phyloP scores from a whole-genome alignment of 2,797 vertebrate genomes.

The Amphiprion clarkii region DNA sequence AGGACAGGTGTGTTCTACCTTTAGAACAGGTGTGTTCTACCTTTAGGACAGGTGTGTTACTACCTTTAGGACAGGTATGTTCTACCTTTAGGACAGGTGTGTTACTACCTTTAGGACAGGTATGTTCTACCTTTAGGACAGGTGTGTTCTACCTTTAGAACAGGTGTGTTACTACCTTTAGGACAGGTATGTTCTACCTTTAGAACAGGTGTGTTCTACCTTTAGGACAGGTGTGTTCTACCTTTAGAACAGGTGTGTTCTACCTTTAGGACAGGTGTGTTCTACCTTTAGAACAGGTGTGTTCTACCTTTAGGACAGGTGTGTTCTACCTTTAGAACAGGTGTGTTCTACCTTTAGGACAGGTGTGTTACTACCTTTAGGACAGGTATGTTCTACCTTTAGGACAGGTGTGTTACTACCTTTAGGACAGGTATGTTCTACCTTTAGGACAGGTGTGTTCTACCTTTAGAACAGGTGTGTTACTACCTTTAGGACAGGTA shows the following conservation, averaged over 20 bases:
- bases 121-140: constrained; percentile 86
- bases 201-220: constrained; percentile 82
- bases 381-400: constrained; percentile 77
- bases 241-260: constrained; percentile 90
- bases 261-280: background rate
- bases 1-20: too few species aligned
- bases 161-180: constrained; percentile 69
- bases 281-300: background rate
- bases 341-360: too few species aligned
- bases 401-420: background rate
- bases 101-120: too few species aligned
- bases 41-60: constrained; percentile 86
- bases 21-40: constrained; percentile 69
- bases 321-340: background rate
- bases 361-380: constrained; percentile 87
- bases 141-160: constrained; percentile 88
- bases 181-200: constrained; percentile 84
- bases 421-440: too few species aligned
- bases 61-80: constrained; percentile 92
- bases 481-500: constrained; percentile 84
- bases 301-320: constrained; percentile 92
- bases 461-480: constrained; percentile 92
- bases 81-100: background rate
- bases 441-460: background rate
- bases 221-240: constrained; percentile 54